These are phyloP conservation scores for Amphilophus citrinellus DNA, from an alignment of 2,113 vertebrate genomes.

Conservation along the genomic window DNA sequence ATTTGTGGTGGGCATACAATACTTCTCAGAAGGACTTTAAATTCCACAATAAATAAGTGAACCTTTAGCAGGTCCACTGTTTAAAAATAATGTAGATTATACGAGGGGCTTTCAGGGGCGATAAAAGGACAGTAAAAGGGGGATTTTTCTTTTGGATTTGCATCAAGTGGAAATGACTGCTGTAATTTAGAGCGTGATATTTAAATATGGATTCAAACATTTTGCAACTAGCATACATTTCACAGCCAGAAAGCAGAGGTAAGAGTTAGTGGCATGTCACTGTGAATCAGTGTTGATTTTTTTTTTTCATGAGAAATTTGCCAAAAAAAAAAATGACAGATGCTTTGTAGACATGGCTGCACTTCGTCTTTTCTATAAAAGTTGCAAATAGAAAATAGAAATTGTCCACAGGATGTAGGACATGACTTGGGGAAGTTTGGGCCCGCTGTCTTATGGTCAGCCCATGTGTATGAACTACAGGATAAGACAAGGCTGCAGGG, in stretches of 20 bases:
- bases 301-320: too few relatives aligned
- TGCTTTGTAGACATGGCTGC: not conserved
- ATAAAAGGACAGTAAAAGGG: rapidly evolving
- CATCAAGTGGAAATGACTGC: not conserved
- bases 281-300: not conserved
- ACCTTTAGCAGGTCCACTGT: not conserved
- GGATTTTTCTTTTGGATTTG: not conserved
- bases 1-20: not conserved
- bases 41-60: not conserved
- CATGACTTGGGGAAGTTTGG: not conserved
- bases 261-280: not conserved
- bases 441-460: not conserved
- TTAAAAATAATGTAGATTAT: not conserved
- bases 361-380: not conserved
- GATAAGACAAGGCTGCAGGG: not conserved
- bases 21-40: not conserved
- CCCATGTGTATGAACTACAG: rapidly evolving
- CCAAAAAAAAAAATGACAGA: too few relatives aligned
- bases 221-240: not conserved
- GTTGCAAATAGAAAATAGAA: not conserved
- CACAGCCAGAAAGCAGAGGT: too few relatives aligned
- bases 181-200: not conserved
- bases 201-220: not conserved
- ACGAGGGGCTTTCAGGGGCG: not conserved
- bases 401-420: not conserved